phyloP scores from a whole-genome alignment of 2,113 vertebrate genomes.

The Mus musculus region DNA sequence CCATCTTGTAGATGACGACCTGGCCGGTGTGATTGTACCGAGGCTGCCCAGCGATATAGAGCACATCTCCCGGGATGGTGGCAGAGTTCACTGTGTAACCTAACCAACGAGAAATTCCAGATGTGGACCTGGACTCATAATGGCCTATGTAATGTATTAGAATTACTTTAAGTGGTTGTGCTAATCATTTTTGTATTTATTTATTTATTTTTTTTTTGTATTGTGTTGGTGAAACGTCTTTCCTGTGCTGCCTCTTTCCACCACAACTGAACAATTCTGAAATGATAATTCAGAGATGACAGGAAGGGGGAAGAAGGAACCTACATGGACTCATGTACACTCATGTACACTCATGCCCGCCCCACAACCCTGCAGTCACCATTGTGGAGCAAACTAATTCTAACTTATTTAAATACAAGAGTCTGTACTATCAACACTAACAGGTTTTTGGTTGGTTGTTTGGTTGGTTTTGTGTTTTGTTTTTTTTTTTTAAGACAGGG shows the following conservation, averaged over 20 bases:
- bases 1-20: conserved; percentile 92
- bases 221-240: not conserved
- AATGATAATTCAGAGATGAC: not conserved
- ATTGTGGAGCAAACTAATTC: not conserved
- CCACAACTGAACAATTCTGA: not conserved
- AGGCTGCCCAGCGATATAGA: conserved; percentile 96
- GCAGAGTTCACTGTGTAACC: conserved; percentile 96
- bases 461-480: not conserved
- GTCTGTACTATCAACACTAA: not conserved
- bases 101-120: conserved; percentile 77
- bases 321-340: rapidly evolving
- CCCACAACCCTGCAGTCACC: not conserved
- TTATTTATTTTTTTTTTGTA: not conserved
- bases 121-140: not conserved
- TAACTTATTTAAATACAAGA: not conserved
- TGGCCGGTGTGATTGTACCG: conserved; percentile 97
- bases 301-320: not conserved
- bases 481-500: not conserved
- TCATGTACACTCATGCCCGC: rapidly evolving
- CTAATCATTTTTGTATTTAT: not conserved
- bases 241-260: not conserved
- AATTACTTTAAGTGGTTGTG: not conserved
- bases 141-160: not conserved
- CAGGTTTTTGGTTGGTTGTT: not conserved
- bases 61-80: conserved; percentile 85